Base-by-base conservation (phyloP, 2,113 vertebrate genomes). In the Corydoras sp. region DNA sequence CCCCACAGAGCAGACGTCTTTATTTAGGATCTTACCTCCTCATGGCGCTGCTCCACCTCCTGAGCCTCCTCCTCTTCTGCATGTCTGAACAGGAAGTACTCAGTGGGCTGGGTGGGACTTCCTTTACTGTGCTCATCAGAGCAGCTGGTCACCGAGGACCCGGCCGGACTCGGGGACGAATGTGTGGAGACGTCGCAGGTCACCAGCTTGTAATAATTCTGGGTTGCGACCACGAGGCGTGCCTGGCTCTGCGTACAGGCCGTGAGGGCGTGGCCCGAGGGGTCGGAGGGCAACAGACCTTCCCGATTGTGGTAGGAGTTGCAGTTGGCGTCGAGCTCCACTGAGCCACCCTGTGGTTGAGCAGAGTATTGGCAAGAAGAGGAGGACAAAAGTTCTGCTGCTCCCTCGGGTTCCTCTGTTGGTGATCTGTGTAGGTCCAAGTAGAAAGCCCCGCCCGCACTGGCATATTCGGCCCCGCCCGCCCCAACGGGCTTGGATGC, bases 121-220 rank as follows among this genome's bases (percentile, higher is more conserved):
- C 88, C 90, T 83, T 91, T 92, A 85, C 91, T 90, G 76, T 92
- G 92, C 67, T 98, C 95, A 55, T 96, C 94, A 0, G 95, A 98
- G 85, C 95, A 96, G 84, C 96, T 98, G 75, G 96, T 92, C 79
- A 92, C 91, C 1, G 96, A 95, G 10, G 96, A 97, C 59, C 93
- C 94, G 0, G 86, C 94, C 0, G 95, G 96, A 78, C 95, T 98
- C 1, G 95, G 95, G 1, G 97, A 96, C 0, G 96, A 99, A 75
- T 98, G 96, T 51, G 96, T 95, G 14, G 95, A 98, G 66, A 99
- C 85, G 85, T 99, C 97, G 55, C 96, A 98, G 0, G 95, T 97
- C 68, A 99, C 97, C 82, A 99, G 87, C 74, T 98, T 98, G 65
- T 99, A 99, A 77, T 99, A 99, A 87, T 99, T 99, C 83, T 99